A percentile compares a stretch with the other conserved stretches of the same genome.
Conservation (phyloP, 2,888 invertebrate species). For the Micoletzkya japonica region DNA sequence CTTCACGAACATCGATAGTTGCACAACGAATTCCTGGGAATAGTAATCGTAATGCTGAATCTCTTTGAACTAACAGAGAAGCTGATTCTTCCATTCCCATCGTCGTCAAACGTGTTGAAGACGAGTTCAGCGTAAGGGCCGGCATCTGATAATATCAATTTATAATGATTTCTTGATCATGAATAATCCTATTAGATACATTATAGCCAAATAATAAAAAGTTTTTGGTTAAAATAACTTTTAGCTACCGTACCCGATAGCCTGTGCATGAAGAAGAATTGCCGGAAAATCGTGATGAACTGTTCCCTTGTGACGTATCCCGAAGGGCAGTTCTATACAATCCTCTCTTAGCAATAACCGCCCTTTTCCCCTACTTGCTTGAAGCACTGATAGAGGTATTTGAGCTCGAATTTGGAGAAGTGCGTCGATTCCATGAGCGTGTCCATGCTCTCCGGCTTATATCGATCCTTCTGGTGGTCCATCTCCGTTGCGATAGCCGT, state of each 20-base stretch:
- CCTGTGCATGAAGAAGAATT: conserved; percentile 32
- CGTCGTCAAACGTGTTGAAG: conserved; percentile 36
- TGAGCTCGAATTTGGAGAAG: conserved; percentile 33
- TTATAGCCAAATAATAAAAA: background rate
- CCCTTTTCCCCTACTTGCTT: conserved; percentile 30
- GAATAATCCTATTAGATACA: background rate
- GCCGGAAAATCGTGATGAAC: conserved; percentile 32
- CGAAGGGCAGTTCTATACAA: conserved; percentile 33
- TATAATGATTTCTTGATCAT: background rate
- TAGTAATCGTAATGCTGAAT: background rate
- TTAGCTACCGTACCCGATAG: conserved; percentile 27
- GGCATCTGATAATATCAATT: conserved; percentile 30
- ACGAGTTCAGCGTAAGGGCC: conserved; percentile 33
- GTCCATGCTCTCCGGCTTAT: conserved; percentile 35
- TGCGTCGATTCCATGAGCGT: conserved; percentile 31
- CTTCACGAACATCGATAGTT: conserved; percentile 34
- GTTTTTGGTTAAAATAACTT: background rate
- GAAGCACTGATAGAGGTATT: conserved; percentile 37
- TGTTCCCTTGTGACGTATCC: conserved; percentile 33
- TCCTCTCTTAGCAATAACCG: background rate
- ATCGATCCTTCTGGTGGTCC: conserved; percentile 33
- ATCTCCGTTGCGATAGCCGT: conserved; percentile 31
- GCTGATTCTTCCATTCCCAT: conserved; percentile 35
- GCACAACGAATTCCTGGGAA: conserved; percentile 34
- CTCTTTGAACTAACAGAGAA: conserved; percentile 31